A percentile compares a stretch with the other conserved stretches of the same genome.
Evolutionary conservation across 1,140 invertebrate genomes (phyloP).

Genomic region (Heliothis virescens): DNA sequence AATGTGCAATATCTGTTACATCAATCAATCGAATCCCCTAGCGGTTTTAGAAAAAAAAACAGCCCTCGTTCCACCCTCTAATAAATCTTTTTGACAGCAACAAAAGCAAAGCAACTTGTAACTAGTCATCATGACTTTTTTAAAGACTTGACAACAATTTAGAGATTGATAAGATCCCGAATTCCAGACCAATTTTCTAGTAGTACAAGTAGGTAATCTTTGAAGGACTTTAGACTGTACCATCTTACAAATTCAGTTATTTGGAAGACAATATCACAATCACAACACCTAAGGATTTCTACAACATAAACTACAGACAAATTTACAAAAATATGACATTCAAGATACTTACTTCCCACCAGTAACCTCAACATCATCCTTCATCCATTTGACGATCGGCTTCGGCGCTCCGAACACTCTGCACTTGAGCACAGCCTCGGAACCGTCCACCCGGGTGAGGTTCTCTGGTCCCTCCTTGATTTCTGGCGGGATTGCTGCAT

Average conservation of each 20-base stretch:
- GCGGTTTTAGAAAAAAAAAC: background rate
- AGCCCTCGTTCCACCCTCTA: background rate
- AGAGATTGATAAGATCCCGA: too few species aligned
- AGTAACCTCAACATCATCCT: conserved; percentile 92
- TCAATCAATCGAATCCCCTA: too few species aligned
- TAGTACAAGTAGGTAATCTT: too few species aligned
- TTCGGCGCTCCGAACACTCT: conserved; percentile 98
- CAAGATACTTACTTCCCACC: conserved; percentile 88
- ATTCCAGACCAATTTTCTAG: too few species aligned
- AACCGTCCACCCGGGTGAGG: conserved; percentile 93
- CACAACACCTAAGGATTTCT: too few species aligned
- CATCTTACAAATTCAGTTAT: too few species aligned
- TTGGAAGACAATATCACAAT: too few species aligned
- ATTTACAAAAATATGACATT: background rate
- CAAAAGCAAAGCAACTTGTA: background rate
- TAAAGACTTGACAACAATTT: too few species aligned
- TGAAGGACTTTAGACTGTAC: too few species aligned
- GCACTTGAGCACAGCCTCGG: conserved; percentile 94
- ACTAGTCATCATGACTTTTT: background rate
- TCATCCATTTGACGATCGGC: conserved; percentile 97
- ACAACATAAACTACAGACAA: too few species aligned
- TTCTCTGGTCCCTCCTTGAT: conserved; percentile 94
- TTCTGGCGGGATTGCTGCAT: conserved; percentile 94
- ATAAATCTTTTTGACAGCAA: background rate
- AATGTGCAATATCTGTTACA: too few species aligned